These are phyloP conservation scores for Mythimna ferrago DNA, from an alignment of 2,888 invertebrate genomes.

Conservation along the genomic window DNA sequence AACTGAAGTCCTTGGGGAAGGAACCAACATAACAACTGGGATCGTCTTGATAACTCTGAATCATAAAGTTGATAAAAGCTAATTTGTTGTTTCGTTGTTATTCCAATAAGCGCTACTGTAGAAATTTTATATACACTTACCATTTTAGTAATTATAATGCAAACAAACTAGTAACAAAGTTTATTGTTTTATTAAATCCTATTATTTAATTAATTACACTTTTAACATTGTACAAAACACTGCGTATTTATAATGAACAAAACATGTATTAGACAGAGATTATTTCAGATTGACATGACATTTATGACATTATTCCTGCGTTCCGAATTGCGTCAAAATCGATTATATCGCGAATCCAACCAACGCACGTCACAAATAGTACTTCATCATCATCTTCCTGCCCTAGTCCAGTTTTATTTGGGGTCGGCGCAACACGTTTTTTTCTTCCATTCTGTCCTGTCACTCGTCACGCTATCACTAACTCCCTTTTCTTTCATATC, in stretches of 20 bases:
- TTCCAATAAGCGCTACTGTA: conserved; percentile 2
- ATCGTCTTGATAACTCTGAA: conserved; percentile 86
- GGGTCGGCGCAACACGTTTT: no score
- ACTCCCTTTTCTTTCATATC: no score
- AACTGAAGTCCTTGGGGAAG: conserved; percentile 98
- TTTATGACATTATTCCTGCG: conserved; percentile 4
- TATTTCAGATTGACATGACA: conserved; percentile 24
- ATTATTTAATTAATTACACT: conserved; percentile 34
- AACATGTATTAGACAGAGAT: conserved; percentile 37
- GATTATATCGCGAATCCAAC: no score
- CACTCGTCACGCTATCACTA: no score
- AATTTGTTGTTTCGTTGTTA: conserved; percentile 47
- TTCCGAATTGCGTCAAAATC: no score
- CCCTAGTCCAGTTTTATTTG: no score
- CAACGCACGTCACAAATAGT: no score
- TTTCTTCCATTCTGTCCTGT: no score
- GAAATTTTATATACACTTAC: conserved; percentile 42
- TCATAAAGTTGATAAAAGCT: conserved; percentile 64
- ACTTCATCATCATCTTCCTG: no score
- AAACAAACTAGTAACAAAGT: conserved; percentile 42
- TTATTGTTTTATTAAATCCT: conserved; percentile 29
- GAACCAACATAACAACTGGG: conserved; percentile 90
- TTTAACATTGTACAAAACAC: conserved; percentile 56
- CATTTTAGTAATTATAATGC: conserved; percentile 49
- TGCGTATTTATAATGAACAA: conserved; percentile 56